Conservation (phyloP, 2,113 vertebrate genomes). For the Serilophus lunatus region DNA sequence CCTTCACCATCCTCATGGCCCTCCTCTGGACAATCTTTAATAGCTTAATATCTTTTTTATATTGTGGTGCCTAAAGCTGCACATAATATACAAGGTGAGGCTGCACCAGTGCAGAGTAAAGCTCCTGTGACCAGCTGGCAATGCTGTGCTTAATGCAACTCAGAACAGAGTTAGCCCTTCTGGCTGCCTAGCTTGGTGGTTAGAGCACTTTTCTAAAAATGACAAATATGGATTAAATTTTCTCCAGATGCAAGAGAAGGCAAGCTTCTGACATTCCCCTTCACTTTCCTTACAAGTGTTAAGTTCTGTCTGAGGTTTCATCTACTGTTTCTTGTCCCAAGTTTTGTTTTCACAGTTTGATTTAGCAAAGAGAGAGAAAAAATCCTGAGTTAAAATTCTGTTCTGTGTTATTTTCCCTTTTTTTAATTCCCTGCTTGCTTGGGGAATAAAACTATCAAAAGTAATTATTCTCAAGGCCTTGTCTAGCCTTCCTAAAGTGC, state of each 20-base stretch:
- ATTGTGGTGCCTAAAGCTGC: background rate
- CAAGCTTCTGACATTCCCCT: background rate
- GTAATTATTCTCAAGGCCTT: constrained; percentile 14
- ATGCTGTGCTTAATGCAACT: background rate
- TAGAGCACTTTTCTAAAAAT: background rate
- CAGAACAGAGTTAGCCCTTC: rapidly evolving
- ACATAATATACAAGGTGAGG: background rate
- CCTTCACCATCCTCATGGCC: background rate
- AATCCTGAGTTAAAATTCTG: background rate
- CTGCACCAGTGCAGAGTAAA: background rate
- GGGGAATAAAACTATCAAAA: background rate
- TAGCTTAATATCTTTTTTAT: rapidly evolving
- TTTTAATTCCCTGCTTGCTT: background rate
- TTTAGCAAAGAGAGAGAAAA: background rate
- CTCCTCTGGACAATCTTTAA: background rate
- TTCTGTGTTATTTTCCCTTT: background rate
- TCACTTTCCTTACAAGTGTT: background rate
- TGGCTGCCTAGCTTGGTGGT: background rate
- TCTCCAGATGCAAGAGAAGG: background rate
- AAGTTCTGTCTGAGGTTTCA: background rate
- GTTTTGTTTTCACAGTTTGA: background rate
- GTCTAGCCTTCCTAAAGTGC: background rate
- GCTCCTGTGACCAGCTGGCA: rapidly evolving
- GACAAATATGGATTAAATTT: background rate
- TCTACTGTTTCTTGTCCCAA: background rate